phyloP scores from a whole-genome alignment of 1,140 invertebrate genomes.

The Hycleus phaleratus region DNA sequence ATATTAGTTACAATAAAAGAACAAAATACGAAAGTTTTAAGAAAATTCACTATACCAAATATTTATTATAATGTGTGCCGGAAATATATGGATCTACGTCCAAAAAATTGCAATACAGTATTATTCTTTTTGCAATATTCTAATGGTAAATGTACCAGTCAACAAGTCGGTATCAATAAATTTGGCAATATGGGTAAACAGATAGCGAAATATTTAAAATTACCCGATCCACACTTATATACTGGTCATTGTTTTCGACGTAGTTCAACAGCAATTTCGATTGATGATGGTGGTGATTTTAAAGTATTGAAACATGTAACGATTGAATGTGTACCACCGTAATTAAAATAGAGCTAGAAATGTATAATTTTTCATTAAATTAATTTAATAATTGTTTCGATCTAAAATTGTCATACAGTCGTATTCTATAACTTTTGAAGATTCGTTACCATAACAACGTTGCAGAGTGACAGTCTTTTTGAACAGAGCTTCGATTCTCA shows the following conservation, averaged over 20 bases:
- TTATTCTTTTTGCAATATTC: conserved; percentile 8
- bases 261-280: neutral
- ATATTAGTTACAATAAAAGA: conserved; percentile 10
- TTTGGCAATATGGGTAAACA: conserved; percentile 8
- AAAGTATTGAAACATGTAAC: too few species aligned
- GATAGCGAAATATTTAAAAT: conserved; percentile 5
- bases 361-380: too few species aligned
- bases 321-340: too few species aligned
- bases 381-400: too few species aligned
- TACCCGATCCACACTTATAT: conserved; percentile 3
- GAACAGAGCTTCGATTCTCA: too few species aligned
- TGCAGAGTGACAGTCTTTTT: too few species aligned
- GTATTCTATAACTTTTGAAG: too few species aligned
- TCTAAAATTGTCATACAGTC: too few species aligned
- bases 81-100: conserved; percentile 11
- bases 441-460: too few species aligned
- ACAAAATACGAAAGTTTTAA: conserved; percentile 9
- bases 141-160: conserved; percentile 6
- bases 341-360: too few species aligned
- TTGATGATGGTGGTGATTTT: neutral
- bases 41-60: conserved; percentile 11
- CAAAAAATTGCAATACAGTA: neutral
- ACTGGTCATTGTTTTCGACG: conserved; percentile 6
- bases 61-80: neutral
- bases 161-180: conserved; percentile 16